Base-by-base conservation (phyloP, 2,113 vertebrate species). In the Haplotaxodon microlepis region DNA sequence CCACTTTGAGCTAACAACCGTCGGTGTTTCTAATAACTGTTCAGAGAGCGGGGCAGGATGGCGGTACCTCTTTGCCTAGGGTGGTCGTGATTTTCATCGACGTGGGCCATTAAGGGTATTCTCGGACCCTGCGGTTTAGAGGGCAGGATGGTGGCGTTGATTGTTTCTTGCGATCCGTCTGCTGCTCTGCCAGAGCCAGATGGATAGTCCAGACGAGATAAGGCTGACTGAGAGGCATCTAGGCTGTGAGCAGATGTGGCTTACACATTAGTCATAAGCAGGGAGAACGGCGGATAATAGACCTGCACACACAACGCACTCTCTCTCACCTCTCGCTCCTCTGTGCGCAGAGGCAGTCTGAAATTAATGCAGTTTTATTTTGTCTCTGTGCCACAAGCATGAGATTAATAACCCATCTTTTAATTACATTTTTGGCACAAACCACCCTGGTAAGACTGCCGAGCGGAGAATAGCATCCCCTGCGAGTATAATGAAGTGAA, bases 391-490 rank as follows among this genome's bases (percentile, higher is more conserved):
- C 93, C 92, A 91, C 92, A 79, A 89, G 94, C 94, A 82, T 87
- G 80, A 93, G 92, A 95, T 96, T 96, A 95, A 95, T 95, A 95
- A 93, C 88, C 85, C 93, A 56, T 89, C 71, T 92, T 95, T 95
- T 96, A 95, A 96, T 96, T 94, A 91, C 63, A 54, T 88, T 94
- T 94, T 93, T 86, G 90, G 92, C 92, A 91, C 69, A 80, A 69
- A 86, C 83, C 85, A 88, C 85, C 38, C 76, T 84, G 69, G 85
- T 82, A 84, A 81, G 82, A 85, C 82, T 36, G 84, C 89, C 16
- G 76, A 84, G 81, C 36, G 53, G 79, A 92, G 88, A 88, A 92
- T 81, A 84, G 84, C 83, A 87, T 89, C 57, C 71, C 85, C 81
- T 94, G 47, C 27, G 89, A 92, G 90, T 9, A 81, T 89, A 89